Evolutionary conservation across 1,140 invertebrate genomes (phyloP).

Genomic region (Vanessa atalanta): DNA sequence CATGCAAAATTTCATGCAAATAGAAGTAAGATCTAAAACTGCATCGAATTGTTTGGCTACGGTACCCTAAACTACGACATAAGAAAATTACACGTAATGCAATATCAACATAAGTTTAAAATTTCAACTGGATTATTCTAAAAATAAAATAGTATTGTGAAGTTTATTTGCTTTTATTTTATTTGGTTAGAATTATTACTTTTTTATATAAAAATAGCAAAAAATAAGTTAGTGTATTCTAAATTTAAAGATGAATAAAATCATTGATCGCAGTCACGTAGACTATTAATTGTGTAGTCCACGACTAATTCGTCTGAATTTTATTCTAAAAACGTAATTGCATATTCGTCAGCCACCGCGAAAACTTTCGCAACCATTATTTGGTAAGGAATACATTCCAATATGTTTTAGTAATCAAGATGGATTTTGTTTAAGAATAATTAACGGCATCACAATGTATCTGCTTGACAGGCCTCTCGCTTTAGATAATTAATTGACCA

Average conservation of each 20-base stretch:
- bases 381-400: constrained; percentile 9
- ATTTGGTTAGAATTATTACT: too few relatives aligned
- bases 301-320: constrained; percentile 17
- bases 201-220: neutral
- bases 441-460: neutral
- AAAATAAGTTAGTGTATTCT: neutral
- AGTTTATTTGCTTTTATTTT: too few relatives aligned
- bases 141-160: too few relatives aligned
- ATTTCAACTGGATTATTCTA: too few relatives aligned
- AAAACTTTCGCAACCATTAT: constrained; percentile 25
- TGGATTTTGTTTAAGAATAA: constrained; percentile 11
- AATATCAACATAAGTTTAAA: too few relatives aligned
- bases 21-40: neutral
- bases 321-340: constrained; percentile 20
- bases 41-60: neutral
- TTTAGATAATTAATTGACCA: constrained; percentile 17
- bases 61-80: neutral
- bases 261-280: neutral
- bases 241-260: neutral
- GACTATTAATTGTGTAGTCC: constrained; percentile 10
- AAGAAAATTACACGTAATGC: too few relatives aligned
- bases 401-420: constrained; percentile 5
- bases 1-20: constrained; percentile 6
- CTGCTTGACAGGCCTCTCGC: neutral
- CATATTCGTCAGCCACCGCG: constrained; percentile 10